These are phyloP conservation scores for Sebastes steindachneri DNA, from an alignment of 2,797 vertebrate species.

Conservation along the genomic window DNA sequence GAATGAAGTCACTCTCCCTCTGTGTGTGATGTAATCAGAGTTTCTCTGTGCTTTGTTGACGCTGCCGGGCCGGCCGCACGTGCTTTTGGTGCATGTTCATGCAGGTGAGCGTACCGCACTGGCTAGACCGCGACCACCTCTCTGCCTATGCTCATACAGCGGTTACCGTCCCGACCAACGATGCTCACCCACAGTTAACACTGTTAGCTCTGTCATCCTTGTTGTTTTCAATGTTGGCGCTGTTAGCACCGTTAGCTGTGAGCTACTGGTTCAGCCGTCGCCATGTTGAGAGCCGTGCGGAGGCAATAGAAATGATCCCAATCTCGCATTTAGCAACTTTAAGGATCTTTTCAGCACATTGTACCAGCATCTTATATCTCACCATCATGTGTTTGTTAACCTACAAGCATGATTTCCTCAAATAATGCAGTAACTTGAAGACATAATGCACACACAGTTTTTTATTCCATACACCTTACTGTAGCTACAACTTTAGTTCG, in stretches of 20 bases:
- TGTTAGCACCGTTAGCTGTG: too few species aligned
- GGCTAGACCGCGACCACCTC: accelerated
- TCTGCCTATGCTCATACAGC: too few species aligned
- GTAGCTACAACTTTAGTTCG: not conserved
- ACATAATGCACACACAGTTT: not conserved
- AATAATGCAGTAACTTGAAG: not conserved
- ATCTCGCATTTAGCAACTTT: not conserved
- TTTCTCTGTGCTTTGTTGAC: not conserved
- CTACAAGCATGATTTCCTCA: not conserved
- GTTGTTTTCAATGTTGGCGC: too few species aligned
- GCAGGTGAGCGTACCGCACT: accelerated
- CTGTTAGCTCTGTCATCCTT: too few species aligned
- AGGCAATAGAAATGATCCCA: too few species aligned
- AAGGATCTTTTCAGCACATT: not conserved
- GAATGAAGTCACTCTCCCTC: not conserved
- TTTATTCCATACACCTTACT: not conserved
- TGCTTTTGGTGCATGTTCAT: not conserved
- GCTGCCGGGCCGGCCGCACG: accelerated
- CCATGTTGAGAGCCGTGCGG: too few species aligned
- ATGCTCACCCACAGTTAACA: too few species aligned
- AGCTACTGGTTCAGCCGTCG: too few species aligned
- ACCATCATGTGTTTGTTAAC: not conserved
- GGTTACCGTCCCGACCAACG: too few species aligned
- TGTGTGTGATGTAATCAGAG: not conserved
- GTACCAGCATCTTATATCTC: not conserved